A percentile compares a stretch with the other conserved stretches of the same genome.
These are phyloP conservation scores for Pheucticus melanocephalus DNA, from an alignment of 2,113 vertebrate genomes.

Conservation along the genomic window DNA sequence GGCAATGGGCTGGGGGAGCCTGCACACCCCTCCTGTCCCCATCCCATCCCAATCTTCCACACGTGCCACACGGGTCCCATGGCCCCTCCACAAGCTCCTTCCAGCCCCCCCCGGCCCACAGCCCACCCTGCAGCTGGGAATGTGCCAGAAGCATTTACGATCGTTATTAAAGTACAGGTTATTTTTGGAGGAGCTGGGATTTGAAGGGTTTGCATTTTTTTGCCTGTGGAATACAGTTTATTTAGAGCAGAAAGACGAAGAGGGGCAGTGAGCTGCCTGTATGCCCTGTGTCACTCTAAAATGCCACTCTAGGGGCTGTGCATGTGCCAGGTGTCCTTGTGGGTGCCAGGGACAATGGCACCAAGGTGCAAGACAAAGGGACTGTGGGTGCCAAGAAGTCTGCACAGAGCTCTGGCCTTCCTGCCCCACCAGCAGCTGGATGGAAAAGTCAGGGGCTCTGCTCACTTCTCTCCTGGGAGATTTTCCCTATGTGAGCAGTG, in stretches of 20 bases:
- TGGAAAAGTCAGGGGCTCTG: neutral
- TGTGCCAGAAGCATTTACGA: slow-evolving; percentile 36
- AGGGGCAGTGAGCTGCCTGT: neutral
- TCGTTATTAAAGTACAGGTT: neutral
- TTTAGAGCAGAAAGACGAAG: neutral
- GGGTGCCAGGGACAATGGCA: neutral
- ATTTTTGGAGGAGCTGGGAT: slow-evolving; percentile 42
- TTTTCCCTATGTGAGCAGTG: neutral
- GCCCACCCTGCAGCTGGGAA: slow-evolving; percentile 61
- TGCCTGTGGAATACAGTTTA: slow-evolving; percentile 31
- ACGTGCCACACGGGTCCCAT: neutral
- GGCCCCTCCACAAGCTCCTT: neutral
- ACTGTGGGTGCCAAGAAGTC: neutral
- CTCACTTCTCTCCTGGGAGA: neutral
- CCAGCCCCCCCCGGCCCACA: neutral
- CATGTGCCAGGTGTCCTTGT: neutral
- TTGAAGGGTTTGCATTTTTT: slow-evolving; percentile 41
- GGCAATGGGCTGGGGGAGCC: neutral
- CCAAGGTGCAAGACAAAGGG: neutral
- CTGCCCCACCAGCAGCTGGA: neutral
- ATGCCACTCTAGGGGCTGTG: neutral
- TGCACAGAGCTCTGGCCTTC: neutral
- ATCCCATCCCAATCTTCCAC: neutral
- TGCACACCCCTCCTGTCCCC: neutral
- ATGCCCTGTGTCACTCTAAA: fast-evolving